These are phyloP conservation scores for Sebastes matsubarae DNA, from an alignment of 2,797 vertebrate species.

Conservation along the genomic window DNA sequence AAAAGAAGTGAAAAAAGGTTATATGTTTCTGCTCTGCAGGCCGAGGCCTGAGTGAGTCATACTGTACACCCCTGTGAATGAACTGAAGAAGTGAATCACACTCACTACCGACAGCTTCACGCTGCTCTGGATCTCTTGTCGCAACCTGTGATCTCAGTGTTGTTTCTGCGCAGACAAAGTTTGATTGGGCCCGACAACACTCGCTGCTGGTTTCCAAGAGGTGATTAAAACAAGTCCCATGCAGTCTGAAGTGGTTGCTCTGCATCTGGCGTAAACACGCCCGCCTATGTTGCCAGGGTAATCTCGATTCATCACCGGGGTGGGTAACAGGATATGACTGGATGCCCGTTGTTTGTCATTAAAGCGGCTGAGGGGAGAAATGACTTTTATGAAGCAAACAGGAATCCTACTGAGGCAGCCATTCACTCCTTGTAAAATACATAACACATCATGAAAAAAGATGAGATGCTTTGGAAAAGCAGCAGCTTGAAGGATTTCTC, in stretches of 20 bases:
- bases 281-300: constrained; percentile 44
- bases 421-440: constrained; percentile 18
- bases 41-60: constrained; percentile 51
- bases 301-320: constrained; percentile 49
- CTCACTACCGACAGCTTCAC: constrained; percentile 1
- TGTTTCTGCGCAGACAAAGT: constrained; percentile 22
- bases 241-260: constrained; percentile 35
- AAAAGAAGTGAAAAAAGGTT: constrained; percentile 15
- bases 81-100: constrained; percentile 45
- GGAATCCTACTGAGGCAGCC: constrained; percentile 39
- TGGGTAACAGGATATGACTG: constrained; percentile 57
- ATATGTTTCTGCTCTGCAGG: background rate
- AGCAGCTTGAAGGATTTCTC: constrained; percentile 1
- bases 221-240: constrained; percentile 50
- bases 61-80: constrained; percentile 43
- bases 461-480: constrained; percentile 25
- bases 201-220: constrained; percentile 32
- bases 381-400: constrained; percentile 49
- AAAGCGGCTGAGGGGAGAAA: constrained; percentile 32
- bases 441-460: constrained; percentile 52
- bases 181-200: constrained; percentile 30
- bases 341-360: constrained; percentile 58
- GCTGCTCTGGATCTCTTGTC: constrained; percentile 12
- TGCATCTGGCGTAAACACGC: constrained; percentile 51
- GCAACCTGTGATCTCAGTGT: constrained; percentile 20